These are phyloP conservation scores for Chromobotia macracanthus DNA, from an alignment of 2,797 vertebrate genomes.

Conservation along the genomic window DNA sequence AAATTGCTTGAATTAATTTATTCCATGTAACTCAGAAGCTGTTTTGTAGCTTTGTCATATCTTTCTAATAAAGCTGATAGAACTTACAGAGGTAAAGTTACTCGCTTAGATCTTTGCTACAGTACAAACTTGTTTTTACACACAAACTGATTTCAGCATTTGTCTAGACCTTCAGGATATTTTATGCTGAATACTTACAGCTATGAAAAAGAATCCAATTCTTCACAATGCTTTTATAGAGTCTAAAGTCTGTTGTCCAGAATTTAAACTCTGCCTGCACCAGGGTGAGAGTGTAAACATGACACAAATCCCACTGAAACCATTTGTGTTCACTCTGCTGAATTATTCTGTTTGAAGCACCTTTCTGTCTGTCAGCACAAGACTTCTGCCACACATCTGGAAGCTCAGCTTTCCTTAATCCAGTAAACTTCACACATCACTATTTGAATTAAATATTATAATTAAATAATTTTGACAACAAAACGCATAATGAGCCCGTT, in stretches of 20 bases:
- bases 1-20: no score
- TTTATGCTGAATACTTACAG: no score
- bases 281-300: background rate
- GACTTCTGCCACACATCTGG: background rate
- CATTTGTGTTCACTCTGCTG: no score
- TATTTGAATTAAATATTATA: no score
- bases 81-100: background rate
- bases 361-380: slow-evolving; percentile 21
- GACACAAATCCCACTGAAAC: background rate
- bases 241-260: slow-evolving; percentile 33
- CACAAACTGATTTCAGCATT: background rate
- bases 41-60: no score
- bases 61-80: no score
- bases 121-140: background rate
- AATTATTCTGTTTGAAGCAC: background rate
- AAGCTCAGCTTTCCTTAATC: no score
- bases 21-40: no score
- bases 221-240: slow-evolving; percentile 14
- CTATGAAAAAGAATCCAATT: slow-evolving; percentile 7
- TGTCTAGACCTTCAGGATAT: background rate
- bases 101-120: background rate
- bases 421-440: background rate
- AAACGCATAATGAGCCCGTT: background rate
- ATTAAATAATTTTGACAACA: background rate
- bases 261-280: background rate